These are phyloP conservation scores for Amphipoea oculea DNA, from an alignment of 2,888 invertebrate species.

Conservation along the genomic window DNA sequence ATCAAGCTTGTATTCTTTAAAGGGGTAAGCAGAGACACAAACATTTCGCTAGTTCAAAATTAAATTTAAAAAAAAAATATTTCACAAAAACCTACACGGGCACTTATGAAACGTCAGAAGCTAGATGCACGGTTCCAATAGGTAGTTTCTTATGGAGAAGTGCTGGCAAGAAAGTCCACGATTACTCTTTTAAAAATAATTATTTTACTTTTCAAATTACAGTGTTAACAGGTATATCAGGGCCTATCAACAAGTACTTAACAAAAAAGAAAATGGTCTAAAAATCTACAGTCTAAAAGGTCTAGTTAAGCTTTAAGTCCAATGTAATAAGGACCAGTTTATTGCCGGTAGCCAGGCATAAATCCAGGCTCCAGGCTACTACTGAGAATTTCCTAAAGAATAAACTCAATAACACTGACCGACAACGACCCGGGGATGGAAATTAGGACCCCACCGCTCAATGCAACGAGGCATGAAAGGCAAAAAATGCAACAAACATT, in stretches of 20 bases:
- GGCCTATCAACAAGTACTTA: no score
- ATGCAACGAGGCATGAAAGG: slow-evolving; percentile 7
- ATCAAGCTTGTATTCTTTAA: background rate
- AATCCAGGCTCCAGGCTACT: background rate
- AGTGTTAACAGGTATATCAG: background rate
- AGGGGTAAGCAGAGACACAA: no score
- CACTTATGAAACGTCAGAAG: background rate
- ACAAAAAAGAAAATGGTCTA: background rate
- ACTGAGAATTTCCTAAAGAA: background rate
- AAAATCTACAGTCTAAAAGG: background rate
- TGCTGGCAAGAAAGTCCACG: no score
- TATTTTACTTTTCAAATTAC: background rate
- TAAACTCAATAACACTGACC: background rate
- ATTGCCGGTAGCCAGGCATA: background rate
- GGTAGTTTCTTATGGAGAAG: no score
- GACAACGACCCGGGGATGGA: background rate
- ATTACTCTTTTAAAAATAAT: background rate
- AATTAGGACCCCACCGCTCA: background rate
- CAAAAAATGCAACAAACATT: background rate
- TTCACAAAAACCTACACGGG: background rate
- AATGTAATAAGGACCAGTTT: background rate
- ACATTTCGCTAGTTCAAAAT: background rate
- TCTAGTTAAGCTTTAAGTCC: background rate
- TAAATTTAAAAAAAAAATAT: background rate
- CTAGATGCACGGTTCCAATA: no score